Evolutionary conservation across 2,113 vertebrate species (phyloP), one percentile per base, ranked within the genome.

Genomic region (Pimephales promelas): DNA sequence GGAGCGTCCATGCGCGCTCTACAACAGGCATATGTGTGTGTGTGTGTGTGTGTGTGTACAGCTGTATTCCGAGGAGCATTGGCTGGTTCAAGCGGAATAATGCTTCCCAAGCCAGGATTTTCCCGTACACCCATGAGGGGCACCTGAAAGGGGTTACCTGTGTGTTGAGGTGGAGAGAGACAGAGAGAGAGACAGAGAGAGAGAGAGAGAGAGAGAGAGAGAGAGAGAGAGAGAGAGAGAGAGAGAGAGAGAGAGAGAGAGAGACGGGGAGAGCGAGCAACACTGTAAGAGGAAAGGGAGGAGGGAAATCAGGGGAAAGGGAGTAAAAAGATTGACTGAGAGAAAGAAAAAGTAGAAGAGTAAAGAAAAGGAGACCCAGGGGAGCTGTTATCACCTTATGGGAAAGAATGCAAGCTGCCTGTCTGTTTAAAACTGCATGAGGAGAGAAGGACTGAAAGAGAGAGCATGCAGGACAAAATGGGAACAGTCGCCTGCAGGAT

Each of bases 321-420:
- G 20, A 68, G 40, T 57, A 64, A 70, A 82, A 59, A 72, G 52
- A 83, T 82, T 66, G 77, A 81, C 36, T 11, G 75, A 82, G 13
- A 24, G 49, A 49, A 79, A 88, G 78, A 68, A 84, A 79, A 83
- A 59, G 56, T 66, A 73, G 72, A 61, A 13, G 47, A 81, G 59
- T 81, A 80, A 77, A 82, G 73, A 68, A 83, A 84, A 86, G 71
- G 71, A 75, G 85, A 70, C 72, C 80, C 81, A 26, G 28, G 84
- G 91, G 89, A 88, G 89, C 86, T 86, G 82, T 87, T 92, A 88
- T 92, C 89, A 88, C 90, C 89, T 93, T 88, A 88, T 88, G 83
- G 92, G 89, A 90, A 91, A 90, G 91, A 93, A 93, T 91, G 92
- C 88, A 91, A 81, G 88, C 75, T 83, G 86, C 90, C 88, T 86